Evolutionary conservation across 2,888 invertebrate genomes (phyloP), one percentile per base, ranked within the genome.

Genomic region (Trichopria drosophilae): DNA sequence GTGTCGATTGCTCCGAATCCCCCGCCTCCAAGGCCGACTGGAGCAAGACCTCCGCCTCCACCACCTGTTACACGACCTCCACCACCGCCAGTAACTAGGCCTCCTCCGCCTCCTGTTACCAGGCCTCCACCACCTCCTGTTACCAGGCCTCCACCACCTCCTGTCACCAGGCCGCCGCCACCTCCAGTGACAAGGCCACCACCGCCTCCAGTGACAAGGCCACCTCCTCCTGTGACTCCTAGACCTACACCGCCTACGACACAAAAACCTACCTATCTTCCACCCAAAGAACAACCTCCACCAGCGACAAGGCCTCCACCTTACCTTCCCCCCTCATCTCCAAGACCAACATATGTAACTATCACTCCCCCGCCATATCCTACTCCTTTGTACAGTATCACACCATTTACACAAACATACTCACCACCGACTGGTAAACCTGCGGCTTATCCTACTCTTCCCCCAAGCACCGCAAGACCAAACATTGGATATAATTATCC

Each of bases 281-380:
- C 56, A 5, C 44, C 60, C 3, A 44, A 18, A 6, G 19, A 15
- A 6, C 6, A 41, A 6, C 46, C 53, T 18, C 53, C 48, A 18
- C 60, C 57, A 10, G 36, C 10, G 13, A 64, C 66, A 0, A 58
- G 68, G 40, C 67, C 72, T 10, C 63, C 66, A 1, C 69, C 73
- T 1, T 75, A 75, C 49, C 61, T 74, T 22, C 75, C 75, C 19
- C 73, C 73, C 1, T 67, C 71, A 4, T 57, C 69, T 1, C 61
- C 63, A 5, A 63, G 64, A 15, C 62, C 69, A 5, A 62, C 55
- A 3, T 66, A 67, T 26, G 23, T 50, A 3, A 74, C 72, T 0
- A 52, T 71, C 0, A 73, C 74, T 24, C 69, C 75, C 10, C 69
- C 76, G 3, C 78, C 80, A 10, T 76, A 76, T 49, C 78, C 75